Conservation (phyloP, 2,113 vertebrate genomes). For the Marmota flaviventris region DNA sequence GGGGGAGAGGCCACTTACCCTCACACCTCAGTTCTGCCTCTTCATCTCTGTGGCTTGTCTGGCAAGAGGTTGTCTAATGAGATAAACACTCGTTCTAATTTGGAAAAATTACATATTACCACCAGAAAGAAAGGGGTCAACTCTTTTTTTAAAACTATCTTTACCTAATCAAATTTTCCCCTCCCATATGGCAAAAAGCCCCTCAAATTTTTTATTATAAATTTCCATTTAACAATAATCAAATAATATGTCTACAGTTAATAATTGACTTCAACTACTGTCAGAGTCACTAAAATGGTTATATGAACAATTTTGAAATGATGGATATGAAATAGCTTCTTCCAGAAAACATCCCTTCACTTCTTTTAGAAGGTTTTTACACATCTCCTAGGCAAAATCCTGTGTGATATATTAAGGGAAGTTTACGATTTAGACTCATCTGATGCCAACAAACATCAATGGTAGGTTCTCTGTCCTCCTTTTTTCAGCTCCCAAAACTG, state of each 20-base stretch:
- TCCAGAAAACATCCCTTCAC: not conserved
- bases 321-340: not conserved
- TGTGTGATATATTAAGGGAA: too few relatives aligned
- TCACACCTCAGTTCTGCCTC: not conserved
- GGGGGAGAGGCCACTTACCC: not conserved
- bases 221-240: not conserved
- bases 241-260: not conserved
- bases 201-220: not conserved
- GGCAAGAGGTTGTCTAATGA: not conserved
- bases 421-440: not conserved
- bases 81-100: slow-evolving; percentile 21
- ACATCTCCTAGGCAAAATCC: not conserved
- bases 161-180: not conserved
- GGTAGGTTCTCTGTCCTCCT: not conserved
- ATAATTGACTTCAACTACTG: not conserved
- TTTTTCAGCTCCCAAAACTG: not conserved
- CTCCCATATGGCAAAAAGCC: not conserved
- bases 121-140: not conserved
- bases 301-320: not conserved
- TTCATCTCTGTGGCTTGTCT: not conserved
- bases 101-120: not conserved
- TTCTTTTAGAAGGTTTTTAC: not conserved
- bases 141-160: not conserved
- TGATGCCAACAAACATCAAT: too few relatives aligned
- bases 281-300: not conserved